phyloP scores from a whole-genome alignment of 2,113 vertebrate species.

The Gadus chalcogrammus region DNA sequence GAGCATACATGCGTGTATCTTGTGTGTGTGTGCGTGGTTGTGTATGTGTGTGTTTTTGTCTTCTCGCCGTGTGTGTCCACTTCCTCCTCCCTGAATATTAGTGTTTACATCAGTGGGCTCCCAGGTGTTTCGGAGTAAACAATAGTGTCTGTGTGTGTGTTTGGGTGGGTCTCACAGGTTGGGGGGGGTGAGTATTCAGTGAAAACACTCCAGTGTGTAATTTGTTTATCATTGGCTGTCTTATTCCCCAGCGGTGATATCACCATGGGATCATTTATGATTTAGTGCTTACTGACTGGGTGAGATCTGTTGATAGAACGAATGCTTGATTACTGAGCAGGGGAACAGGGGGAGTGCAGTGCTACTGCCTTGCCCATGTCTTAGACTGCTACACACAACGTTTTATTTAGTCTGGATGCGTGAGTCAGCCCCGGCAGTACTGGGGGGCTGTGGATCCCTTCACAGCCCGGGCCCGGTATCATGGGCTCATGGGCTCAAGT shows the following conservation, averaged over 20 bases:
- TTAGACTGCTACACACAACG: no score
- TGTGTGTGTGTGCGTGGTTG: background rate
- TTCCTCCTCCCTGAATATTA: background rate
- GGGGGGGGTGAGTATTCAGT: background rate
- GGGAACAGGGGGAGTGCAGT: background rate
- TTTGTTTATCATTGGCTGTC: slow-evolving; percentile 35
- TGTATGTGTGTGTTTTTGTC: background rate
- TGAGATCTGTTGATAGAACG: background rate
- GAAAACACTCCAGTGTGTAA: slow-evolving; percentile 1
- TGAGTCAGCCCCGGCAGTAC: no score
- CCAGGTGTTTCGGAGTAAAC: background rate
- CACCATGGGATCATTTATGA: slow-evolving; percentile 12
- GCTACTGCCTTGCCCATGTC: slow-evolving; percentile 13
- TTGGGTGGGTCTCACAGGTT: background rate
- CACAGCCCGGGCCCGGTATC: background rate
- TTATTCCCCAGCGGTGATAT: slow-evolving; percentile 31
- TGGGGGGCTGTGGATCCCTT: no score
- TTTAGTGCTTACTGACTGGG: slow-evolving; percentile 1
- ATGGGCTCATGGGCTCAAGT: background rate
- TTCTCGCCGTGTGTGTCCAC: background rate
- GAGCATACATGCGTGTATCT: no score
- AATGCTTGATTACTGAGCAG: slow-evolving; percentile 10
- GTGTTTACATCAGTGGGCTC: background rate
- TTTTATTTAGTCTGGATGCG: no score
- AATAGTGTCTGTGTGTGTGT: background rate